phyloP scores from a whole-genome alignment of 2,888 invertebrate genomes.

The Hypomecis atomaria region DNA sequence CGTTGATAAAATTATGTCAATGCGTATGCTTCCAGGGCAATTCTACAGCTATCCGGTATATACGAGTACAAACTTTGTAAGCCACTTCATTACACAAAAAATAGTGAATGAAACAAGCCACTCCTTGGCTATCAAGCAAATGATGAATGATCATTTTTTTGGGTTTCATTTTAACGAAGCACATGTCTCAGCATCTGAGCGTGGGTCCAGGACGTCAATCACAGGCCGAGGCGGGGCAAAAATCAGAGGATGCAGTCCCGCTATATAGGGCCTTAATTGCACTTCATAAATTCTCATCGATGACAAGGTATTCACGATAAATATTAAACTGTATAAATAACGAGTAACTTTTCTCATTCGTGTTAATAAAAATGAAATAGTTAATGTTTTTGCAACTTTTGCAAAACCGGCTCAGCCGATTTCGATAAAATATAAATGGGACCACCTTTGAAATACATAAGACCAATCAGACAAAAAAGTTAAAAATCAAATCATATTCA shows the following conservation, averaged over 20 bases:
- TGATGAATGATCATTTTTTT: slow-evolving; percentile 9
- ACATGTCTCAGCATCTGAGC: slow-evolving; percentile 14
- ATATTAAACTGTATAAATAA: slow-evolving; percentile 47
- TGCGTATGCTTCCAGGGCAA: too few relatives aligned
- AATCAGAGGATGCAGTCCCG: slow-evolving; percentile 53
- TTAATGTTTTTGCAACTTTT: too few relatives aligned
- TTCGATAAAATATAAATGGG: too few relatives aligned
- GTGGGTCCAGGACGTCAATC: slow-evolving; percentile 57
- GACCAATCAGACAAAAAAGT: too few relatives aligned
- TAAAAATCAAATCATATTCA: too few relatives aligned
- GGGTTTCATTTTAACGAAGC: slow-evolving; percentile 13
- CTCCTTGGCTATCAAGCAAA: slow-evolving; percentile 8
- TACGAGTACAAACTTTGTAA: not conserved
- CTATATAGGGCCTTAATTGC: slow-evolving; percentile 63
- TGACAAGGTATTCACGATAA: slow-evolving; percentile 68
- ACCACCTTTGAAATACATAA: too few relatives aligned
- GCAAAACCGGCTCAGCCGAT: too few relatives aligned
- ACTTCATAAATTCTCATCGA: slow-evolving; percentile 73
- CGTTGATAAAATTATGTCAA: too few relatives aligned
- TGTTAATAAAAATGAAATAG: too few relatives aligned
- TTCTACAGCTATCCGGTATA: too few relatives aligned
- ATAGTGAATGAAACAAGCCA: slow-evolving; percentile 5
- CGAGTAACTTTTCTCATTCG: slow-evolving; percentile 22
- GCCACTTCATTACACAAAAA: not conserved
- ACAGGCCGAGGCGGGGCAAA: slow-evolving; percentile 40